Percentiles rank a stretch among this genome's conserved stretches.
Conservation (phyloP, 2,113 vertebrate species). For the Mirounga angustirostris region DNA sequence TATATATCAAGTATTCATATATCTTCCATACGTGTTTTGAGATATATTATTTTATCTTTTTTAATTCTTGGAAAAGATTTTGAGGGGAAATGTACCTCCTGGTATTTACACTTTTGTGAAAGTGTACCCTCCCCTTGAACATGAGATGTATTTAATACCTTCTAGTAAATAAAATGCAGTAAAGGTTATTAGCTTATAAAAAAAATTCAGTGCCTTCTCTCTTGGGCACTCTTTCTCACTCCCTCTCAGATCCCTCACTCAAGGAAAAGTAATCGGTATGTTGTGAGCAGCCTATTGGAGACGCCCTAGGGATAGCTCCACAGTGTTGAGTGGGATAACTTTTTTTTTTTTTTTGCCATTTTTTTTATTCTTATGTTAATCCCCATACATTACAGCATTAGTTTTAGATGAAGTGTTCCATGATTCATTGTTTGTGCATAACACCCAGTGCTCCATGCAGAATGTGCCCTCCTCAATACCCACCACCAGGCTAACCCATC, state of each 20-base stretch:
- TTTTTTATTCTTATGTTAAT: too few relatives aligned
- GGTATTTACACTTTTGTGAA: not conserved
- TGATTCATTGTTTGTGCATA: too few relatives aligned
- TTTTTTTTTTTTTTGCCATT: too few relatives aligned
- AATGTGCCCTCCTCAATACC: too few relatives aligned
- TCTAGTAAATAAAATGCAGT: not conserved
- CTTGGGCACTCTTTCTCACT: not conserved
- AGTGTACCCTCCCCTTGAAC: not conserved
- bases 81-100: not conserved
- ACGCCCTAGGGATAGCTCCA: not conserved
- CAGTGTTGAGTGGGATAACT: too few relatives aligned
- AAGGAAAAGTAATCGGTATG: not conserved
- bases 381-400: too few relatives aligned
- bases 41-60: not conserved
- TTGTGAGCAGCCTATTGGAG: not conserved
- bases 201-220: not conserved
- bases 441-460: too few relatives aligned
- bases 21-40: not conserved
- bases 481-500: too few relatives aligned
- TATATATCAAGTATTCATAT: not conserved
- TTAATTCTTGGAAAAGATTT: not conserved
- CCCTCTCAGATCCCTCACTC: not conserved
- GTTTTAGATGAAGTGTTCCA: too few relatives aligned
- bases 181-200: not conserved
- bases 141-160: not conserved